Percentiles rank a stretch among this genome's conserved stretches.
Conservation (phyloP, 2,888 invertebrate species). For the Andrena camellia region DNA sequence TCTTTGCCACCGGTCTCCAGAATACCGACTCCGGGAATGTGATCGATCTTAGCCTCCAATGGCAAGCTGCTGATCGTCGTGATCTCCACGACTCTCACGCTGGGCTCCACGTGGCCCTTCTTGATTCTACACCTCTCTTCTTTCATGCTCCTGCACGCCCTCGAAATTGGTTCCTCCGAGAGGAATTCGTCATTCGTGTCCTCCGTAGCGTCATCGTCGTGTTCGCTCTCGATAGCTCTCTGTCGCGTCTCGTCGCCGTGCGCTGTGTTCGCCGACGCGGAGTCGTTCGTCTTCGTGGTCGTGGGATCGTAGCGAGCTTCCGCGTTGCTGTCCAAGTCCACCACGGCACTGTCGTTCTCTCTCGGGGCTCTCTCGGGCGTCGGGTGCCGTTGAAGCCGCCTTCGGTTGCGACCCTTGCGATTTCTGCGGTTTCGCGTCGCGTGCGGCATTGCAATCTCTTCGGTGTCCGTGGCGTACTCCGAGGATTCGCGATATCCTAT, state of each 20-base stretch:
- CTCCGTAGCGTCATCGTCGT: not conserved
- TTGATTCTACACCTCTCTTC: slow-evolving; percentile 71
- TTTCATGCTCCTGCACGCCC: not conserved
- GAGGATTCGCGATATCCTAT: slow-evolving; percentile 57
- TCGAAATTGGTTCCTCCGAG: not conserved
- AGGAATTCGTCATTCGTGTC: not conserved
- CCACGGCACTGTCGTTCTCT: slow-evolving; percentile 16
- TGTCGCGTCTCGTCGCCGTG: not conserved
- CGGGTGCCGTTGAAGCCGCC: slow-evolving; percentile 59
- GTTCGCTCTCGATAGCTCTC: not conserved
- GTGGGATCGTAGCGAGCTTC: not conserved
- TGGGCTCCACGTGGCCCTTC: slow-evolving; percentile 69
- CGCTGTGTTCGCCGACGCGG: slow-evolving; percentile 11
- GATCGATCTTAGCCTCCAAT: slow-evolving; percentile 77
- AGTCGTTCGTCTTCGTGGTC: slow-evolving; percentile 56
- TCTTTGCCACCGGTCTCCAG: slow-evolving; percentile 70
- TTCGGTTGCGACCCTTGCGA: slow-evolving; percentile 75
- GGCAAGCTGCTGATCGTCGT: slow-evolving; percentile 77
- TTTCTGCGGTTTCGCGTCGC: slow-evolving; percentile 77
- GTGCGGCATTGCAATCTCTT: slow-evolving; percentile 76
- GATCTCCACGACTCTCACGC: slow-evolving; percentile 77
- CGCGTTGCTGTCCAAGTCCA: not conserved
- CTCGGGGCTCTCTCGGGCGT: slow-evolving; percentile 39
- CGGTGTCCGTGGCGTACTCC: slow-evolving; percentile 73
- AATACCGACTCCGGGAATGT: slow-evolving; percentile 81